These are phyloP conservation scores for Streptopelia turtur DNA, from an alignment of 2,797 vertebrate species.

Conservation along the genomic window DNA sequence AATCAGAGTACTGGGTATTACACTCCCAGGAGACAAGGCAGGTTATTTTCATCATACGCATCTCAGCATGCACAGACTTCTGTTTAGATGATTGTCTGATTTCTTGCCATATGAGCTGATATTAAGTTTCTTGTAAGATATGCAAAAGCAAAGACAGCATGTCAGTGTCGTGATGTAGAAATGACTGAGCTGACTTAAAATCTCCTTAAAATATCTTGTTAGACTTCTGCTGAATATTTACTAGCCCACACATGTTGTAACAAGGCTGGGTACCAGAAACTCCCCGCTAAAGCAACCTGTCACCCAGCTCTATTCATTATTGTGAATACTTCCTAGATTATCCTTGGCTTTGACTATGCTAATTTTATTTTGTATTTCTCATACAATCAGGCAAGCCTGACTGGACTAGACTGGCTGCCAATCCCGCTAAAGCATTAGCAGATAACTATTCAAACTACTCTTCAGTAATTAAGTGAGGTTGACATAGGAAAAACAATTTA, in stretches of 20 bases:
- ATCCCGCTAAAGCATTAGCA: not conserved
- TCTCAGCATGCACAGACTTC: not conserved
- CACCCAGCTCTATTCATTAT: slow-evolving; percentile 27
- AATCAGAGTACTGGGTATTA: not conserved
- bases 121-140: not conserved
- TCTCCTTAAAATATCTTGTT: slow-evolving; percentile 44
- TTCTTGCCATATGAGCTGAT: not conserved
- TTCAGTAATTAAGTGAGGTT: slow-evolving; percentile 42
- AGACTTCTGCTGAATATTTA: slow-evolving; percentile 48
- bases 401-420: slow-evolving; percentile 26
- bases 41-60: not conserved
- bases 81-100: not conserved
- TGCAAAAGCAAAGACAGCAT: slow-evolving; percentile 2
- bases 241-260: slow-evolving; percentile 39
- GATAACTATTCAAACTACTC: slow-evolving; percentile 19
- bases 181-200: slow-evolving; percentile 43
- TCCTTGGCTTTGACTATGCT: slow-evolving; percentile 40
- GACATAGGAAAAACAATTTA: slow-evolving; percentile 13
- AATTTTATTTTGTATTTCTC: slow-evolving; percentile 56
- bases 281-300: not conserved
- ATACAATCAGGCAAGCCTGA: slow-evolving; percentile 16
- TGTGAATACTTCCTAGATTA: slow-evolving; percentile 51
- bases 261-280: not conserved
- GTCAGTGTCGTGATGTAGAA: not conserved
- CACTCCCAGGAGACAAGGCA: not conserved